phyloP scores from a whole-genome alignment of 30 jellyfish, hydroid and myxozoan genomes.

The Pelagia noctiluca region DNA sequence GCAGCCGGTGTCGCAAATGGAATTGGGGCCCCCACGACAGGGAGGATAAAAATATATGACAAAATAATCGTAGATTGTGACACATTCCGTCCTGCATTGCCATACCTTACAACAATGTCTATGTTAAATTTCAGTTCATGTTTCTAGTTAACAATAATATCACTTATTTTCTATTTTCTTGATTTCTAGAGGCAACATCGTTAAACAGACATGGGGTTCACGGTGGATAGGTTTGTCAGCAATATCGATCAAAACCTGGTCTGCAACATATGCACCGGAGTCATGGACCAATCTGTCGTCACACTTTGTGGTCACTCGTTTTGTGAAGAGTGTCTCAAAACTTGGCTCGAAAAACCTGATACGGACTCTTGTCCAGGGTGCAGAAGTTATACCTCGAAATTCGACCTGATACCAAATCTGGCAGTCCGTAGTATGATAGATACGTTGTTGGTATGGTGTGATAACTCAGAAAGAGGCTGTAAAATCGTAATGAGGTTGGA shows the following conservation, averaged over 20 bases:
- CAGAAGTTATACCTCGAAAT: slow-evolving; percentile 80
- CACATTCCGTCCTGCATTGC: no score
- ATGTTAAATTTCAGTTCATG: neutral
- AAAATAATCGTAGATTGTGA: no score
- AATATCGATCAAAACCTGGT: slow-evolving; percentile 83
- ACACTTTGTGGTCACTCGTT: slow-evolving; percentile 95
- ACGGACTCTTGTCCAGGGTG: slow-evolving; percentile 92
- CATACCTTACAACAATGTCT: no score
- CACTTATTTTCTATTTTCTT: neutral
- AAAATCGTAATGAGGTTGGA: slow-evolving; percentile 86
- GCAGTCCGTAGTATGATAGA: slow-evolving; percentile 81
- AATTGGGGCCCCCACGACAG: no score
- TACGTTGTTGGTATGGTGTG: slow-evolving; percentile 87
- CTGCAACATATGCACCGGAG: slow-evolving; percentile 93
- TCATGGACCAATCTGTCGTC: slow-evolving; percentile 89
- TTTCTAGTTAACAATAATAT: neutral
- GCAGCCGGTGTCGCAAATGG: no score
- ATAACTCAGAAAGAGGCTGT: slow-evolving; percentile 83
- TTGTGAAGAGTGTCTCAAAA: slow-evolving; percentile 84
- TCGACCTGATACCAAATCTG: slow-evolving; percentile 88
- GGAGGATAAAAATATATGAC: no score
- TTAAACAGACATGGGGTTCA: slow-evolving; percentile 71
- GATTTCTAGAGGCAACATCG: neutral
- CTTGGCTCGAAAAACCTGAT: slow-evolving; percentile 92
- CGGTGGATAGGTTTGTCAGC: slow-evolving; percentile 78